phyloP scores from a whole-genome alignment of 2,888 invertebrate genomes.

The Tortricodes alternella region DNA sequence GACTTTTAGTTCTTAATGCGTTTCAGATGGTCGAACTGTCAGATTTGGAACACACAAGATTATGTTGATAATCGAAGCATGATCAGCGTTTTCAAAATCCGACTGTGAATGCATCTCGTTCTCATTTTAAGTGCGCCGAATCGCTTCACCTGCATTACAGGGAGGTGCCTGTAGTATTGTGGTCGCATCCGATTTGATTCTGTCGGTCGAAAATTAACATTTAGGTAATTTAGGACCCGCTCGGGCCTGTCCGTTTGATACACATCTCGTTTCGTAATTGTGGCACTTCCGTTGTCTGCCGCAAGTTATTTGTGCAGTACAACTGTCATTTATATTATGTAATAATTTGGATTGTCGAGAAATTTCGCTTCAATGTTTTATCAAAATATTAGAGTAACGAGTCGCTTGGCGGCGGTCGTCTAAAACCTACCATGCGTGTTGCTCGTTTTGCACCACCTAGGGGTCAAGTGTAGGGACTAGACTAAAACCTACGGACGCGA shows the following conservation, averaged over 20 bases:
- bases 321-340: not conserved
- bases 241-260: not conserved
- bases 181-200: not conserved
- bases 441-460: too few relatives aligned
- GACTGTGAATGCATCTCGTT: not conserved
- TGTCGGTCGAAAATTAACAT: conserved; percentile 6
- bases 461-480: too few relatives aligned
- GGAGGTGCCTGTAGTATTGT: not conserved
- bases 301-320: not conserved
- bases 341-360: not conserved
- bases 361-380: not conserved
- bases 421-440: too few relatives aligned
- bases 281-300: not conserved
- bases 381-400: not conserved
- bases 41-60: too few relatives aligned
- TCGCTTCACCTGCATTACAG: not conserved
- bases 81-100: too few relatives aligned
- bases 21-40: too few relatives aligned
- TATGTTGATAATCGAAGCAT: too few relatives aligned
- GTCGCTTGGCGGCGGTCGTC: too few relatives aligned
- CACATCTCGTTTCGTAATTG: not conserved
- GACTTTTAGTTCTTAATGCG: too few relatives aligned
- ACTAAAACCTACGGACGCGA: too few relatives aligned
- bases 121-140: not conserved
- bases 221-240: not conserved